A percentile compares a stretch with the other conserved stretches of the same genome.
phyloP scores from a whole-genome alignment of 2,113 vertebrate species.

The Candoia aspera region DNA sequence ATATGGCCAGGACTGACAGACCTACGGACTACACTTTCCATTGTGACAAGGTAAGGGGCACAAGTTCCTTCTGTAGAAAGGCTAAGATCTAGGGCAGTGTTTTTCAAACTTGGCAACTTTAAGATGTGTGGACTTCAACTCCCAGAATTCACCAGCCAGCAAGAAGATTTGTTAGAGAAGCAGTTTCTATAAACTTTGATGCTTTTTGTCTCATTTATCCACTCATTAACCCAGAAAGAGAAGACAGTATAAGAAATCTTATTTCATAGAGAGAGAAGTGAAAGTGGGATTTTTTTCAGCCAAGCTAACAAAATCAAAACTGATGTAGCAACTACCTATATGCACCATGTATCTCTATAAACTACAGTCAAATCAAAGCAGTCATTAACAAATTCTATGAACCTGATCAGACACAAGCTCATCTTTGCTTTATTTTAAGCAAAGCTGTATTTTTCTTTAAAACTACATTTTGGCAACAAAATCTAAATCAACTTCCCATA shows the following conservation, averaged over 20 bases:
- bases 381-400: neutral
- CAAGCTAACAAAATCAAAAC: neutral
- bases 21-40: neutral
- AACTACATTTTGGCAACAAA: neutral
- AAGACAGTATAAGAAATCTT: neutral
- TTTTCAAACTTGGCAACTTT: neutral
- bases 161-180: neutral
- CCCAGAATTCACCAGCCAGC: neutral
- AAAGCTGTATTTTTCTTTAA: neutral
- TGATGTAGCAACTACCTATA: neutral
- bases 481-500: neutral
- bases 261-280: neutral
- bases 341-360: neutral
- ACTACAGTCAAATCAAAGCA: neutral
- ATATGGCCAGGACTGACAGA: neutral
- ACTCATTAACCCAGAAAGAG: neutral
- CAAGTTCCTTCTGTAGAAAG: neutral
- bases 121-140: neutral
- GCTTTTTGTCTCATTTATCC: neutral
- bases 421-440: neutral
- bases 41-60: neutral
- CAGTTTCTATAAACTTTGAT: neutral
- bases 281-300: neutral
- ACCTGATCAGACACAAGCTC: neutral
- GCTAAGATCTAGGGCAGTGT: neutral